A percentile compares a stretch with the other conserved stretches of the same genome.
phyloP scores from a whole-genome alignment of 1,140 invertebrate genomes.

The Dolichoris vasculosae region DNA sequence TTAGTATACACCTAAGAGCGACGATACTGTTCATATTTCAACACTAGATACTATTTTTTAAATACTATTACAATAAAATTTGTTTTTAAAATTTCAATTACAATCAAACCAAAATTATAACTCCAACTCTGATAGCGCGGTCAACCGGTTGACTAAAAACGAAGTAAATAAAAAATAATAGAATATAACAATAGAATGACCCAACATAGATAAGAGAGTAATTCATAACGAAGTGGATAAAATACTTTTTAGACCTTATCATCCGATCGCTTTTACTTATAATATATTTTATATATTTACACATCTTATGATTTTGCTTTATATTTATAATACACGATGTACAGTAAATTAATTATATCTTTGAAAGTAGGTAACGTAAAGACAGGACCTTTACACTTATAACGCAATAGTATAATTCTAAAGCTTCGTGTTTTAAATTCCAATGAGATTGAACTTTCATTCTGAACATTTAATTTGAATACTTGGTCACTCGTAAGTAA shows the following conservation, averaged over 20 bases:
- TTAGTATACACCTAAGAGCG: no score
- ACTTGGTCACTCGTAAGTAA: background rate
- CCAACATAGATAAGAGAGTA: no score
- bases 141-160: no score
- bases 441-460: background rate
- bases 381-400: background rate
- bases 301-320: background rate
- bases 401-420: background rate
- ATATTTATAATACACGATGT: background rate
- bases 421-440: background rate
- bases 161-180: no score
- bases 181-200: no score
- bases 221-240: background rate
- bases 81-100: no score
- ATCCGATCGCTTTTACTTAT: background rate
- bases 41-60: no score
- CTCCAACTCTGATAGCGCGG: no score
- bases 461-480: background rate
- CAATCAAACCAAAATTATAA: no score
- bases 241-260: background rate
- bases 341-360: background rate
- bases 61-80: no score
- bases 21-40: no score
- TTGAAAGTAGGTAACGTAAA: constrained; percentile 3
- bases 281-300: background rate